Evolutionary conservation across 37 sponge, comb jelly and placozoan genomes (phyloP).

Genomic region (Mnemiopsis leidyi): DNA sequence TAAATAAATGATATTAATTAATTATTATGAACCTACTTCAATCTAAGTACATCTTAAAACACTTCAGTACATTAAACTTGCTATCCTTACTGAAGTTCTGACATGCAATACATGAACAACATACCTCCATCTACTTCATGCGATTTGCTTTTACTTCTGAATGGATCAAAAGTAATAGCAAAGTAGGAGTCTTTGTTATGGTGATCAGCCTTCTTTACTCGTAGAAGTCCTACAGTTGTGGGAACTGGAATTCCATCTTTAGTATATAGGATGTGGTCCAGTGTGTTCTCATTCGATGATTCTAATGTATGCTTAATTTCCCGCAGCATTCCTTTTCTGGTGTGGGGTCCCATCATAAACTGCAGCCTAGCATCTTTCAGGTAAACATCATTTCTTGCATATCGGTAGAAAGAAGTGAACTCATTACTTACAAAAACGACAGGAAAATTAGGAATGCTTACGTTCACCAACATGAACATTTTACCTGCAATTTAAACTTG

Average conservation of each 20-base stretch:
- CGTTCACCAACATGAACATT: conserved; percentile 20
- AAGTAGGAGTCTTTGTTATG: background rate
- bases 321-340: background rate
- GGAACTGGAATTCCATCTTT: conserved; percentile 18
- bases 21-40: too few species aligned
- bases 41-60: too few species aligned
- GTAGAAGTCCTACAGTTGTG: background rate
- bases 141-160: background rate
- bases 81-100: too few species aligned
- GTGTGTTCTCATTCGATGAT: background rate
- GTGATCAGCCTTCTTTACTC: background rate
- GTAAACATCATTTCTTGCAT: background rate
- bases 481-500: background rate
- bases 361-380: conserved; percentile 6
- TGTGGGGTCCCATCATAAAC: background rate
- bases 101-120: too few species aligned
- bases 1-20: too few species aligned
- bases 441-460: background rate
- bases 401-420: conserved; percentile 23
- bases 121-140: background rate
- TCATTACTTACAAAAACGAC: background rate
- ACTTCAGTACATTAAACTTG: too few species aligned
- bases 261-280: background rate
- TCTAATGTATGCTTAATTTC: background rate
- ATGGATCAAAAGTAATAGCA: conserved; percentile 5